Conservation (phyloP, 1,140 invertebrate genomes). For the Eulimnadia texana region DNA sequence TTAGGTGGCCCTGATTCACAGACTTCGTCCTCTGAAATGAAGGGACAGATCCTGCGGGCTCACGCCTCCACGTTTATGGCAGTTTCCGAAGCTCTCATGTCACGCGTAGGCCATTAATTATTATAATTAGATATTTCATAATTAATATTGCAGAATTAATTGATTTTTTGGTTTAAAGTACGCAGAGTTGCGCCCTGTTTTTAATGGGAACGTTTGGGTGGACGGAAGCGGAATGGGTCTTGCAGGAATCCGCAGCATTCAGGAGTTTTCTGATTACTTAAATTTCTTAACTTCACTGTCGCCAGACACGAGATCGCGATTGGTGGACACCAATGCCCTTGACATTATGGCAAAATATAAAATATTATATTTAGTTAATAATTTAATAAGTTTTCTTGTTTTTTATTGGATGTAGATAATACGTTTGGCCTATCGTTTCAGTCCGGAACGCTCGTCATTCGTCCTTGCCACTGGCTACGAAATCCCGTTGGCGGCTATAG, state of each 20-base stretch:
- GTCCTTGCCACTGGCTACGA: slow-evolving; percentile 5
- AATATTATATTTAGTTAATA: background rate
- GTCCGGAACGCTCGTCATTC: slow-evolving; percentile 5
- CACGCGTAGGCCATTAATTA: background rate
- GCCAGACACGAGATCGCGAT: background rate
- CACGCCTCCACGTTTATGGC: slow-evolving; percentile 7
- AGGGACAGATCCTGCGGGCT: background rate
- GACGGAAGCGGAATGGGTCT: slow-evolving; percentile 2
- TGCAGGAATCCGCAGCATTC: background rate
- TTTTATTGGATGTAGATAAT: slow-evolving; percentile 1
- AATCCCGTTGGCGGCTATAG: background rate
- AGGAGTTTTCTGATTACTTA: slow-evolving; percentile 3
- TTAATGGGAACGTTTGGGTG: background rate
- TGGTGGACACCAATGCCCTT: slow-evolving; percentile 8
- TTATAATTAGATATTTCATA: background rate
- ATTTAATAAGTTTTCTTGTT: background rate
- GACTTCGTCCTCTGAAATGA: background rate
- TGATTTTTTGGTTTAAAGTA: slow-evolving; percentile 5
- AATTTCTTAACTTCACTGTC: background rate
- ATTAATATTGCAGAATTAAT: too few relatives aligned
- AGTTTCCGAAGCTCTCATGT: slow-evolving; percentile 6
- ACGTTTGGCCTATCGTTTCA: slow-evolving; percentile 6
- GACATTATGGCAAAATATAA: slow-evolving; percentile 8
- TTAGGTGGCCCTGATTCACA: too few relatives aligned
- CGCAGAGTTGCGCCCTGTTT: background rate